These are phyloP conservation scores for Thyatira batis DNA, from an alignment of 2,888 invertebrate genomes.

Conservation along the genomic window DNA sequence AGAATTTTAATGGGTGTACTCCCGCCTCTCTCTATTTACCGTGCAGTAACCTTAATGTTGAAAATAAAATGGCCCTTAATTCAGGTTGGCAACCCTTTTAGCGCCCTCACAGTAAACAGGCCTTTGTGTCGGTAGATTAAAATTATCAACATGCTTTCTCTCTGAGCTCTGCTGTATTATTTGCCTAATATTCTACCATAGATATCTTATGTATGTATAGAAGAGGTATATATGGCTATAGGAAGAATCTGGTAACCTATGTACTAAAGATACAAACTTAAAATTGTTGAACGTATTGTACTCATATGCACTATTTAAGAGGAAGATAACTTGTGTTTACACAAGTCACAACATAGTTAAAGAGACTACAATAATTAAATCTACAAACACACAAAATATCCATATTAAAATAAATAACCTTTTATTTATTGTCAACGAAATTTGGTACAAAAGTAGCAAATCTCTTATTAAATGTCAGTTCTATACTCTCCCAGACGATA, in stretches of 20 bases:
- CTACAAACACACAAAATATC: too few species aligned
- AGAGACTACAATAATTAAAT: too few species aligned
- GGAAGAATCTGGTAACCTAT: too few species aligned
- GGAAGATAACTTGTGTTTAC: too few species aligned
- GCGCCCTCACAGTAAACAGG: constrained; percentile 45
- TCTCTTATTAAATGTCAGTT: background rate
- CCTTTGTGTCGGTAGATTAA: constrained; percentile 55
- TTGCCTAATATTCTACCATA: constrained; percentile 27
- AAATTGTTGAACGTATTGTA: too few species aligned
- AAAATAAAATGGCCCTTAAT: constrained; percentile 52
- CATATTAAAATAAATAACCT: too few species aligned
- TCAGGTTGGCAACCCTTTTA: constrained; percentile 58
- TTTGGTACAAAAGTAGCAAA: too few species aligned
- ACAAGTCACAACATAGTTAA: too few species aligned
- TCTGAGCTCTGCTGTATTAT: constrained; percentile 43
- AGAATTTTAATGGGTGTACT: constrained; percentile 2
- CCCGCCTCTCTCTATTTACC: constrained; percentile 6
- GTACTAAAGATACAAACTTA: too few species aligned
- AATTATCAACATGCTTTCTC: constrained; percentile 56
- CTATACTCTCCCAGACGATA: background rate
- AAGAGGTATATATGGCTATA: background rate
- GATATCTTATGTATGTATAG: background rate
- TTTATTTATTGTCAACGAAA: too few species aligned
- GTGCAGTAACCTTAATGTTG: constrained; percentile 24
- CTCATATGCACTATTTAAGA: too few species aligned